Base-by-base conservation (phyloP, 2,888 invertebrate species). In the Plemyria rubiginata region DNA sequence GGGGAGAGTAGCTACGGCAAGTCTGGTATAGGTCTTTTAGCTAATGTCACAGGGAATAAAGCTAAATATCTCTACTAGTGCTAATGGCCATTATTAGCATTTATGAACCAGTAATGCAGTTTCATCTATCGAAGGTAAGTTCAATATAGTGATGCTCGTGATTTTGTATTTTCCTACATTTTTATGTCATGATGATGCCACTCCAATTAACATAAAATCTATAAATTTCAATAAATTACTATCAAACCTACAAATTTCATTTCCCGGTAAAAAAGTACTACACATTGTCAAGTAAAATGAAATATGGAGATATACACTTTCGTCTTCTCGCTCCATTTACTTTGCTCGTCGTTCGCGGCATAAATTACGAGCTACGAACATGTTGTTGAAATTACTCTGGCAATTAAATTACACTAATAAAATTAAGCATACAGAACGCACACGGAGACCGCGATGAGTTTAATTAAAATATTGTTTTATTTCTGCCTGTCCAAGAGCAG, bases 261-360 rank as follows among this genome's bases (percentile, higher is more conserved):
- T 53, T 64, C 52, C 51, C 60, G 52, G 60, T 55, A 12, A 51
- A 59, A 38, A 32, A 32, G 32, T 32, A 32, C 32, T 12, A 15
- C 40, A 45, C 28, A 57, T 62, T 36, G 48, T 45, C 36, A 22
- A 16, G 13, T 52, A 46, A 22, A 57, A 46, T 60, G 51, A 53
- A 53, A 53, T 60, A 64, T 65, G 51, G 40, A 65, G 60, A 53
- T 40, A 32, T 41, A 57, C 50, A 65, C 60, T 65, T 65, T 65
- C 65, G 56, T 57, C 65, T 65, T 61, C 38, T 54, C 65, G 65
- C 65, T 65, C 65, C 57, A 65, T 65, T 65, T 65, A 54, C 29
- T 58, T 6, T 13, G 54, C 56, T 60, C 55, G 52, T 60, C 54
- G 67, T 58, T 54, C 46, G 62, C 51, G 36, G 57, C 55, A 58